Evolutionary conservation across 2,888 invertebrate genomes (phyloP).

Genomic region (Noctuana brunneofusca): DNA sequence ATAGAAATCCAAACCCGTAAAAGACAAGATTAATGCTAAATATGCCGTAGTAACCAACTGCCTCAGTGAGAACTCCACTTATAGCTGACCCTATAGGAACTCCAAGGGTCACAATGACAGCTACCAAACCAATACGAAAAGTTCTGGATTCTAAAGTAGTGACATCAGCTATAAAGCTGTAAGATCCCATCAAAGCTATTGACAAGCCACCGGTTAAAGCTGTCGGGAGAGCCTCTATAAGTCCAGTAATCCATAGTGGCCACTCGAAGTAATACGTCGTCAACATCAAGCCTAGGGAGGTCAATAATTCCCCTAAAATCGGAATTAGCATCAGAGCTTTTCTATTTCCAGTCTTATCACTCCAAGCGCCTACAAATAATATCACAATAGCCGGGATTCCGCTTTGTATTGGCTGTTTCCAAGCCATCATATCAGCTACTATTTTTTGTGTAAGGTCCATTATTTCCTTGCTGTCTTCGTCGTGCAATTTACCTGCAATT

Average conservation of each 20-base stretch:
- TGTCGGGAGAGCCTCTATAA: constrained; percentile 80
- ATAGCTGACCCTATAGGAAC: constrained; percentile 76
- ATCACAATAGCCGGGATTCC: constrained; percentile 81
- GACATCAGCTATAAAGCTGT: constrained; percentile 84
- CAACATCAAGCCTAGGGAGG: constrained; percentile 75
- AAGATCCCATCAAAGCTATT: constrained; percentile 81
- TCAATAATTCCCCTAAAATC: constrained; percentile 79
- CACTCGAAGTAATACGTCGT: constrained; percentile 82
- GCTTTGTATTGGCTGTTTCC: constrained; percentile 81
- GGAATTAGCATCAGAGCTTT: constrained; percentile 83
- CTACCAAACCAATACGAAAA: constrained; percentile 83
- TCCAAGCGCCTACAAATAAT: constrained; percentile 84
- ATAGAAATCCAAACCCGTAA: constrained; percentile 62
- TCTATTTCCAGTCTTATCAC: constrained; percentile 82
- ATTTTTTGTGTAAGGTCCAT: constrained; percentile 65
- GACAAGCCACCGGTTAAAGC: constrained; percentile 83
- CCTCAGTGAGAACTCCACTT: constrained; percentile 76
- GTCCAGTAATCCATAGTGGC: constrained; percentile 78
- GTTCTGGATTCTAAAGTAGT: constrained; percentile 83
- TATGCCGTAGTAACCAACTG: constrained; percentile 72
- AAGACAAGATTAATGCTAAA: constrained; percentile 61
- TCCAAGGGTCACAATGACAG: constrained; percentile 76
- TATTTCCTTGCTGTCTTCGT: constrained; percentile 58
- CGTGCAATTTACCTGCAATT: constrained; percentile 54
- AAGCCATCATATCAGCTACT: constrained; percentile 79